These are phyloP conservation scores for Luidia sarsii DNA, from an alignment of 53 echinoderm and acorn worm genomes.

Conservation along the genomic window DNA sequence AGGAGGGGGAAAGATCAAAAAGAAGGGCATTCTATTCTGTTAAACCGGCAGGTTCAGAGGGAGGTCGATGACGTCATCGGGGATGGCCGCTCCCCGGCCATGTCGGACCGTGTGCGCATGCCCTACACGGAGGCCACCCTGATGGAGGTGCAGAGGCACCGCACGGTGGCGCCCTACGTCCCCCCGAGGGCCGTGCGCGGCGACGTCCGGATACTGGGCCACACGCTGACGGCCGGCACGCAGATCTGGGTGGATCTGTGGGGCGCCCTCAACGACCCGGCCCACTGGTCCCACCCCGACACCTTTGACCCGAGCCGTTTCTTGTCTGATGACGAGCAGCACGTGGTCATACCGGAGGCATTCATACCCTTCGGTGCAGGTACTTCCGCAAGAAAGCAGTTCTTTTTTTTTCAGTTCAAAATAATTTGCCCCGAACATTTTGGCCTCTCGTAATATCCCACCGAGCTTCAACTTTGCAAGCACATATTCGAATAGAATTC, in stretches of 20 bases:
- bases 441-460: not conserved
- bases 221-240: slow-evolving; percentile 36
- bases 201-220: slow-evolving; percentile 34
- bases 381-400: not conserved
- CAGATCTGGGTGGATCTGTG: slow-evolving; percentile 34
- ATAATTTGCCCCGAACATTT: not conserved
- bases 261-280: slow-evolving; percentile 25
- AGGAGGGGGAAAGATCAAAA: no score
- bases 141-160: slow-evolving; percentile 53
- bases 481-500: no score
- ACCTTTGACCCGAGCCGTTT: slow-evolving; percentile 34
- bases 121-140: slow-evolving; percentile 48
- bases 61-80: slow-evolving; percentile 62
- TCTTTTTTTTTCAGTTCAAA: not conserved
- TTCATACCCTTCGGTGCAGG: slow-evolving; percentile 57
- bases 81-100: slow-evolving; percentile 25
- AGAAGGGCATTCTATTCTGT: no score
- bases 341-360: slow-evolving; percentile 31
- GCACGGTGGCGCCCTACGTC: slow-evolving; percentile 48
- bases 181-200: slow-evolving; percentile 16
- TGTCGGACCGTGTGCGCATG: slow-evolving; percentile 42
- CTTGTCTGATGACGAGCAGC: slow-evolving; percentile 26
- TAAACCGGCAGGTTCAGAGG: slow-evolving; percentile 54
- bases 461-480: not conserved
- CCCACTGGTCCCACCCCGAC: slow-evolving; percentile 28